Percentiles rank a stretch among this genome's conserved stretches.
Conservation (phyloP, 2,113 vertebrate genomes). For the Larimichthys crocea region DNA sequence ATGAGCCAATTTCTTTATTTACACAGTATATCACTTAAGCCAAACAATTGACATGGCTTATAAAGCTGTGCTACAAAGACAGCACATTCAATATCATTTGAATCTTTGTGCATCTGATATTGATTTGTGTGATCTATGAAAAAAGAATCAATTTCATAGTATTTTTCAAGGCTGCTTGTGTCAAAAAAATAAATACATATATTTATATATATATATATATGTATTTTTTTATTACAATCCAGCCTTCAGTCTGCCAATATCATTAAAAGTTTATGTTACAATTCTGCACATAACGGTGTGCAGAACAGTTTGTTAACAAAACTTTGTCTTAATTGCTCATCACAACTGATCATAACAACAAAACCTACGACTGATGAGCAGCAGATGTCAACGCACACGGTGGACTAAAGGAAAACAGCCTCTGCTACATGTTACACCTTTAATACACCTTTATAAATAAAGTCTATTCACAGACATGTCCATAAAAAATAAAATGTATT, state of each 20-base stretch:
- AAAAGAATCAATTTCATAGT: conserved; percentile 77
- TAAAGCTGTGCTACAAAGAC: conserved; percentile 56
- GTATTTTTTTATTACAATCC: conserved; percentile 18
- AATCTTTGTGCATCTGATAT: conserved; percentile 73
- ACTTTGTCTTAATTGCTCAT: conserved; percentile 7
- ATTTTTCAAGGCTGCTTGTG: conserved; percentile 53
- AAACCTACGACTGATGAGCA: background rate
- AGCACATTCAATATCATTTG: conserved; percentile 73
- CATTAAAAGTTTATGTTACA: conserved; percentile 37
- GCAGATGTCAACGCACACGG: background rate
- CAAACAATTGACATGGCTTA: conserved; percentile 67
- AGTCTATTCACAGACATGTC: background rate
- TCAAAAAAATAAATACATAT: conserved; percentile 28
- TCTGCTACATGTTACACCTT: background rate
- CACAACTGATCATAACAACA: background rate
- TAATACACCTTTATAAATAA: no score
- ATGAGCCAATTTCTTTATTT: conserved; percentile 54
- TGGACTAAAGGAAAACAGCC: background rate
- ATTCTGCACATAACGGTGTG: background rate
- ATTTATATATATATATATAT: conserved; percentile 14
- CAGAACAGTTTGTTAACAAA: background rate
- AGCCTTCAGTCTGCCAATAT: conserved; percentile 2
- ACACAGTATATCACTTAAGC: conserved; percentile 62
- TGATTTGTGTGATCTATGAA: conserved; percentile 73
- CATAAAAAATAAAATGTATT: background rate